Base-by-base conservation (phyloP, 1,140 invertebrate species). In the Bombus soroeensis region DNA sequence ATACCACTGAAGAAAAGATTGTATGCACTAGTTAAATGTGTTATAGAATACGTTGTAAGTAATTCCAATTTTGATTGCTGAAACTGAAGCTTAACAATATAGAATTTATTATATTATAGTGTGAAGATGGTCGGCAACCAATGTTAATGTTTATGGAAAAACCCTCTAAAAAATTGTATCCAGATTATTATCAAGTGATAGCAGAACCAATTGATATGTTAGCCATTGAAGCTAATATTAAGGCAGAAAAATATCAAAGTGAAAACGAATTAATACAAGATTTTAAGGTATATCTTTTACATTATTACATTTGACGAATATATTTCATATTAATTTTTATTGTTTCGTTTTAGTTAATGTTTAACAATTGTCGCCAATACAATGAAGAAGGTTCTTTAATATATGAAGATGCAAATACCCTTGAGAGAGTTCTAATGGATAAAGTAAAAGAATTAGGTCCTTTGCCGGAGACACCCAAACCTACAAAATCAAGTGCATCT, bases 321-420 rank as follows among this genome's bases (percentile, higher is more conserved):
- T 57, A 47, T 78, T n/a, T 72, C 22, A 15, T 73, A 72, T 76
- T 80, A 28, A 43, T 32, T 62, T 68, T 3, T 59, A 57, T 18
- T 22, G 32, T 18, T 86, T 88, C 76, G 96, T 93, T 97, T 90
- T 96, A 97, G 85, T 95, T 98, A 28, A 99, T 99, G 98, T 99
- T 99, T 94, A 97, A 97, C 76, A 99, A 99, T 95, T 99, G 99
- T 92, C 97, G 98, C 0, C 97, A 98, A 91, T 99, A 99, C 94
- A 99, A 99, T 94, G 99, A 99, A 95, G 98, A 99, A 95, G 97
- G 98, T 43, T 99, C 98, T 0, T 97, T 97, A 90, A 99, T 99
- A 90, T 99, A 99, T 91, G 98, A 99, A 92, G 99, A 99, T 96
- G 98, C 99, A 2, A 98, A 97, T 93, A 97, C 97, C 47, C 95